Evolutionary conservation across 2,888 invertebrate genomes (phyloP).

Genomic region (Brachylomia viminalis): DNA sequence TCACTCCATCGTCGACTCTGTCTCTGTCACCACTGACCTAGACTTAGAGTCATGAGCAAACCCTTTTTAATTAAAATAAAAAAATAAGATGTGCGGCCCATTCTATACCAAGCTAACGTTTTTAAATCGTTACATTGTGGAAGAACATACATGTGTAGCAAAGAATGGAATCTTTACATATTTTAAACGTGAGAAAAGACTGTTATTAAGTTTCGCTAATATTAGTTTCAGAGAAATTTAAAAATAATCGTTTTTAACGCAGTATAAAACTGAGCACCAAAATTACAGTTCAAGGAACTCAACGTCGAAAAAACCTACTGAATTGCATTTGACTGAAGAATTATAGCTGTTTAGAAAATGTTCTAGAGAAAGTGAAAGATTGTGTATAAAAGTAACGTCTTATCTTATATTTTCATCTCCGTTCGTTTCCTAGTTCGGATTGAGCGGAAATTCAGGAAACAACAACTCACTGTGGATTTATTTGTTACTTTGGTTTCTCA

Average conservation of each 20-base stretch:
- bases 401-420: conserved; percentile 35
- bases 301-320: neutral
- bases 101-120: conserved; percentile 21
- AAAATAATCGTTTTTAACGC: neutral
- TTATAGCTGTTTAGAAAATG: conserved; percentile 32
- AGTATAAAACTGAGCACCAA: neutral
- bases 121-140: conserved; percentile 1
- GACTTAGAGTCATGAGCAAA: too few species aligned
- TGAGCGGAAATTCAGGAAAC: conserved; percentile 24
- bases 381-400: conserved; percentile 25
- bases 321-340: conserved; percentile 10
- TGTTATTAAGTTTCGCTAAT: neutral
- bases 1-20: too few species aligned
- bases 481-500: neutral
- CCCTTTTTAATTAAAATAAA: too few species aligned
- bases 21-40: too few species aligned
- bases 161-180: neutral
- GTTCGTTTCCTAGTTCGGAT: conserved; percentile 9
- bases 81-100: neutral
- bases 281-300: neutral
- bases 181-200: too few species aligned
- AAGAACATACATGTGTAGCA: neutral
- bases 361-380: conserved; percentile 11
- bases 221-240: neutral
- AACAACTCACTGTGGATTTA: conserved; percentile 34